These are phyloP conservation scores for Micromussa lordhowensis DNA, from an alignment of 92 coral and sea anemone genomes.

Conservation along the genomic window DNA sequence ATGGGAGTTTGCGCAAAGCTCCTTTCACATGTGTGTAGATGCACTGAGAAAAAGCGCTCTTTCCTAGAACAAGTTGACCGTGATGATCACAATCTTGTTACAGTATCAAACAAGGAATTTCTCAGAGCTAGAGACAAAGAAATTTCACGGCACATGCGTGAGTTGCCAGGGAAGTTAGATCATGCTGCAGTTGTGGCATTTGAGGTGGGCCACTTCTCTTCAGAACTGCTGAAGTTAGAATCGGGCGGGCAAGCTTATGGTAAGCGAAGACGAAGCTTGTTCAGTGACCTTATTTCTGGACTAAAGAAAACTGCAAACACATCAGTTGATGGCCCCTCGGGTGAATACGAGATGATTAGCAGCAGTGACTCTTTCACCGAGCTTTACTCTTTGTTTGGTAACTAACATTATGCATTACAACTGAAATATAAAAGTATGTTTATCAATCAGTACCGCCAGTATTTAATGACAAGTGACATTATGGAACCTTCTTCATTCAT, in stretches of 20 bases:
- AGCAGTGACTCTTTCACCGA: constrained; percentile 17
- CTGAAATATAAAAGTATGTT: too few relatives aligned
- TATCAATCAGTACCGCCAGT: too few relatives aligned
- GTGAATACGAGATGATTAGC: background rate
- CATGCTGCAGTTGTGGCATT: constrained; percentile 98
- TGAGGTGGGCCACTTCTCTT: constrained; percentile 92
- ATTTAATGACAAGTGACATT: too few relatives aligned
- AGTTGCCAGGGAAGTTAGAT: constrained; percentile 93
- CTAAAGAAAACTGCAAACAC: background rate
- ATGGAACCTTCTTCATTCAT: too few relatives aligned
- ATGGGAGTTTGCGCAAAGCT: constrained; percentile 92
- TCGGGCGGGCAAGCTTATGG: constrained; percentile 57
- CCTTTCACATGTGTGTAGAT: constrained; percentile 77
- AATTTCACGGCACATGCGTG: constrained; percentile 68
- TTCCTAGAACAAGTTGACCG: constrained; percentile 71
- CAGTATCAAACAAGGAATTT: constrained; percentile 27
- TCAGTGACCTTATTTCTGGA: constrained; percentile 5
- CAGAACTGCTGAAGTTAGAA: constrained; percentile 70
- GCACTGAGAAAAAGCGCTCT: constrained; percentile 81
- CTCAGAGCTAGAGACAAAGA: constrained; percentile 66
- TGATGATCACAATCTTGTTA: constrained; percentile 47
- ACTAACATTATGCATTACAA: background rate
- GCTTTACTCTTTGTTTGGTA: constrained; percentile 32
- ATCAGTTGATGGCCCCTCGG: background rate
- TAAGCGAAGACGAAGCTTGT: background rate